Evolutionary conservation across 1,140 invertebrate genomes (phyloP).

Genomic region (Nilaparvata lugens): DNA sequence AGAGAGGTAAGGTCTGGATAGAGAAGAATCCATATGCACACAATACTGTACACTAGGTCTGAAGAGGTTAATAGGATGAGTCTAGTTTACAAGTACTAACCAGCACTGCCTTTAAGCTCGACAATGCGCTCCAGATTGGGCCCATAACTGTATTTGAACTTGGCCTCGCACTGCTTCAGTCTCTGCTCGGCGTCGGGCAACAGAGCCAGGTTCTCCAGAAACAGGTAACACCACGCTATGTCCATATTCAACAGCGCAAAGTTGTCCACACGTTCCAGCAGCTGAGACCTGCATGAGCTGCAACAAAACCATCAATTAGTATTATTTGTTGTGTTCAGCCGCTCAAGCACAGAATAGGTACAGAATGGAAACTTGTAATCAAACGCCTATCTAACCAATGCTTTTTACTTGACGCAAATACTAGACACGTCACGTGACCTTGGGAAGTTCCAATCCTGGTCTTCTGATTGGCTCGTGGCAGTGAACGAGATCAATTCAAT

Average conservation of each 20-base stretch:
- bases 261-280: conserved; percentile 65
- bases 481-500: too few relatives aligned
- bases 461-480: too few relatives aligned
- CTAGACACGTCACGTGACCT: too few relatives aligned
- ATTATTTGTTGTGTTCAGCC: background rate
- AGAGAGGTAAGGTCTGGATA: too few relatives aligned
- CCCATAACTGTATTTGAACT: conserved; percentile 59
- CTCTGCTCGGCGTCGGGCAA: conserved; percentile 60
- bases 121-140: conserved; percentile 55
- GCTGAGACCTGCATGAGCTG: conserved; percentile 54
- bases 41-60: too few relatives aligned
- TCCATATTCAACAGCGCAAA: conserved; percentile 71
- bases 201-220: conserved; percentile 55
- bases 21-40: too few relatives aligned
- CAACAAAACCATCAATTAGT: conserved; percentile 10
- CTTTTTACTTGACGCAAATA: background rate
- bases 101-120: conserved; percentile 53
- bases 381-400: too few relatives aligned
- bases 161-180: conserved; percentile 51
- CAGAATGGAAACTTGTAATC: too few relatives aligned
- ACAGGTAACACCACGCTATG: conserved; percentile 77
- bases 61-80: too few relatives aligned
- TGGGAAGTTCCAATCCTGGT: too few relatives aligned
- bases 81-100: too few relatives aligned
- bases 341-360: too few relatives aligned